Base-by-base conservation (phyloP, 2,888 invertebrate species). In the Drosophila villosipedis region DNA sequence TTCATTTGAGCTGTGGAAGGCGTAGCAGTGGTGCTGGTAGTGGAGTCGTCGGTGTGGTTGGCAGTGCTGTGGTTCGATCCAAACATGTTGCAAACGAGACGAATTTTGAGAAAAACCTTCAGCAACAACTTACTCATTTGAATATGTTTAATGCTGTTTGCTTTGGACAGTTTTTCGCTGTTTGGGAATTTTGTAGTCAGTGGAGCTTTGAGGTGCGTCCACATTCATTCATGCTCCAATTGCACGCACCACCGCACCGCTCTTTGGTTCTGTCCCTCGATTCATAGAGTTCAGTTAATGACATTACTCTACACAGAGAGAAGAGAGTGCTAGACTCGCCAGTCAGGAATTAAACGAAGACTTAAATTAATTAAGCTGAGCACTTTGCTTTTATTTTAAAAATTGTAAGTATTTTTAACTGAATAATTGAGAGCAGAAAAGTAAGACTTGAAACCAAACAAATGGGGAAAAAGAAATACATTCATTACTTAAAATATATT, bases 221-320 rank as follows among this genome's bases (percentile, higher is more conserved):
- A 80, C 73, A 58, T 58, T 83, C 82, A 83, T 86, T 84, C 87
- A 89, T 78, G 76, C 77, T 79, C 74, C 77, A 87, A 77, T 80
- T 84, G 68, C 68, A 59, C 53, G 67, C 57, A 52, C 55, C 68
- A 59, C 65, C 31, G 19, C 39, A 65, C 63, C 39, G n/a, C 61
- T 59, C 58, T 19, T 30, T 54, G 14, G 9, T 35, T 53, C 49
- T 66, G 63, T 67, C 53, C 52, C 58, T 55, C 75, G 80, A 87
- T 65, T 80, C 80, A 87, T 63, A 76, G 53, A 53, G 73, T 79
- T 82, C 68, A 76, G 60, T 68, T 71, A 54, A 63, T 41, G 67
- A 47, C 31, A 61, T 68, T 78, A 69, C 68, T 69, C 55, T 57
- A 30, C 57, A 57, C 57, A 57, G 57, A 14, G 28, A 35, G 33